A percentile compares a stretch with the other conserved stretches of the same genome.
Evolutionary conservation across 1,140 invertebrate species (phyloP).

Genomic region (Pachypsylla venusta): DNA sequence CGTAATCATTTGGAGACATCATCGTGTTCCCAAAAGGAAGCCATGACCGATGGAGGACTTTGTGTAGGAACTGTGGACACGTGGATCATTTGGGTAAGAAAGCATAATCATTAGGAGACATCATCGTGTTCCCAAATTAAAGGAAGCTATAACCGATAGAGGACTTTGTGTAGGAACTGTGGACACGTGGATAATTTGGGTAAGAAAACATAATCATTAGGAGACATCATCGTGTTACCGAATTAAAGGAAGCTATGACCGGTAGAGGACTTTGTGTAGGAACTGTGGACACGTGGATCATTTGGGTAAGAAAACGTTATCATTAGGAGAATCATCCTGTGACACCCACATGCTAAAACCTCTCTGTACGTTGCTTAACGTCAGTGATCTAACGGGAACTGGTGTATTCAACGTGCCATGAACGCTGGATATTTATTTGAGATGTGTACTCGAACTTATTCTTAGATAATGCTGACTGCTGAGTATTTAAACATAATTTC

Average conservation of each 20-base stretch:
- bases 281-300: constrained; percentile 90
- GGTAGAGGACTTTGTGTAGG: constrained; percentile 72
- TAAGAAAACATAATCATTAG: constrained; percentile 29
- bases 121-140: constrained; percentile 45
- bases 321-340: too few relatives aligned
- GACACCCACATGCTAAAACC: too few relatives aligned
- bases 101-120: constrained; percentile 6
- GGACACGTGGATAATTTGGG: constrained; percentile 94
- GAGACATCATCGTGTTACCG: constrained; percentile 36
- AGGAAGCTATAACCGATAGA: constrained; percentile 48
- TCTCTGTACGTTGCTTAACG: too few relatives aligned
- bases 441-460: too few relatives aligned
- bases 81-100: constrained; percentile 83
- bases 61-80: constrained; percentile 92
- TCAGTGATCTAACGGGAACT: too few relatives aligned
- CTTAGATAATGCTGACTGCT: too few relatives aligned
- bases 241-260: constrained; percentile 51
- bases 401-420: too few relatives aligned
- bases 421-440: too few relatives aligned
- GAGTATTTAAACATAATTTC: too few relatives aligned
- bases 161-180: constrained; percentile 85
- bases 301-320: constrained; percentile 69
- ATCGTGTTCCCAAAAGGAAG: too few relatives aligned
- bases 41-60: constrained; percentile 51
- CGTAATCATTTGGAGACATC: constrained; percentile 2